phyloP scores from a whole-genome alignment of 2,888 invertebrate genomes.

The Lasioglossum zephyrum region DNA sequence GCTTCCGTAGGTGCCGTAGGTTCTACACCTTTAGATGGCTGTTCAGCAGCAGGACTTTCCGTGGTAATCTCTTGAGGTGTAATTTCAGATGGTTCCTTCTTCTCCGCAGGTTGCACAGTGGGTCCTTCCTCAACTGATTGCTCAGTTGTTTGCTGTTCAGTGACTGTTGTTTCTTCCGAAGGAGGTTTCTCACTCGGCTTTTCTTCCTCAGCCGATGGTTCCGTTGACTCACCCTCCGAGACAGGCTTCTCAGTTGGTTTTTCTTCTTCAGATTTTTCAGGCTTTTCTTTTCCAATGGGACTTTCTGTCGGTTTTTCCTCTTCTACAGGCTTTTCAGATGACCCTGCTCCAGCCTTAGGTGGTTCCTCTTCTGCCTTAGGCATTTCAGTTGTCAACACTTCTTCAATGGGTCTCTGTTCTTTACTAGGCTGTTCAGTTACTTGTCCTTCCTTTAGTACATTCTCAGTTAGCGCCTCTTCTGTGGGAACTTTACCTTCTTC shows the following conservation, averaged over 20 bases:
- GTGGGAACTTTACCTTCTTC: neutral
- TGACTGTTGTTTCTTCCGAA: neutral
- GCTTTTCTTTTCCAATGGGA: neutral
- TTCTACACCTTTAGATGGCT: slow-evolving; percentile 39
- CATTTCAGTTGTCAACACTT: neutral
- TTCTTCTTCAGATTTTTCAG: neutral
- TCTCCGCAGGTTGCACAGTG: slow-evolving; percentile 31
- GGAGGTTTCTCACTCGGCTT: neutral
- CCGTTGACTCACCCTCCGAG: neutral
- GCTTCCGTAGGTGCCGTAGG: slow-evolving; percentile 33
- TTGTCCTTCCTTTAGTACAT: slow-evolving; percentile 31
- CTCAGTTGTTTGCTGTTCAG: slow-evolving; percentile 27
- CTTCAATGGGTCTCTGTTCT: neutral
- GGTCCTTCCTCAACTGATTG: neutral
- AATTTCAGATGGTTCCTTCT: slow-evolving; percentile 45
- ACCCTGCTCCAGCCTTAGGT: neutral
- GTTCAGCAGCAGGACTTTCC: slow-evolving; percentile 49
- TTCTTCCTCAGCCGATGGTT: neutral
- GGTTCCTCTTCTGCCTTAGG: neutral
- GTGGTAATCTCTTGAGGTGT: slow-evolving; percentile 55
- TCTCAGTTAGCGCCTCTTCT: neutral
- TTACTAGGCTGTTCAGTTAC: slow-evolving; percentile 41
- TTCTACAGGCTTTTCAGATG: neutral
- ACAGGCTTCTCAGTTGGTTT: neutral
- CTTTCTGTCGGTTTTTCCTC: neutral